Percentiles rank a stretch among this genome's conserved stretches.
Evolutionary conservation across 2,797 vertebrate species (phyloP).

Genomic region (Harpagifer antarcticus): DNA sequence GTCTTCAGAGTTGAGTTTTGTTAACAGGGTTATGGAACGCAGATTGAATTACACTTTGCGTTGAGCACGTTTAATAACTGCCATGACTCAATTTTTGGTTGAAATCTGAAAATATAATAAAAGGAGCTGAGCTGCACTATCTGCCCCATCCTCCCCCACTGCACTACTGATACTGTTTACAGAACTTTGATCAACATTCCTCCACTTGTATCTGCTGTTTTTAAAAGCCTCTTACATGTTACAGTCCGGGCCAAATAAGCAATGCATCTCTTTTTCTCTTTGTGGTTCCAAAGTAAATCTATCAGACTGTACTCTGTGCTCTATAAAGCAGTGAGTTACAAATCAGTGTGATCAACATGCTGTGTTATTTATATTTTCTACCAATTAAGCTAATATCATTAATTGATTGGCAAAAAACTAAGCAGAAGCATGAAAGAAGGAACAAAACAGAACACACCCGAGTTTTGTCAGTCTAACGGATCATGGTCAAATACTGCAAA

Average conservation of each 20-base stretch:
- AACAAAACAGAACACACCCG: not conserved
- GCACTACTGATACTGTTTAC: conserved; percentile 31
- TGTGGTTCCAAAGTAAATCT: conserved; percentile 20
- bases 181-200: conserved; percentile 41
- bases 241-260: not conserved
- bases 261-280: not conserved
- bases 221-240: conserved; percentile 17
- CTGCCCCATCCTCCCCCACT: conserved; percentile 57
- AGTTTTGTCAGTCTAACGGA: not conserved
- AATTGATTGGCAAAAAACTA: not conserved
- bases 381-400: not conserved
- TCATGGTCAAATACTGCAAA: too few relatives aligned
- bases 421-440: not conserved
- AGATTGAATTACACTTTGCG: conserved; percentile 41
- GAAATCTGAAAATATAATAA: conserved; percentile 28
- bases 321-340: not conserved
- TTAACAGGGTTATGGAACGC: conserved; percentile 36
- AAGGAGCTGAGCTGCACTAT: not conserved
- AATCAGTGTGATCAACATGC: not conserved
- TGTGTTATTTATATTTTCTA: too few relatives aligned
- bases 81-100: conserved; percentile 46
- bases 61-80: conserved; percentile 48
- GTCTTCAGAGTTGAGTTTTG: conserved; percentile 19
- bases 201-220: conserved; percentile 25
- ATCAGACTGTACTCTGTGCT: not conserved